Percentiles rank a stretch among this genome's conserved stretches.
phyloP scores from a whole-genome alignment of 2,113 vertebrate species.

The Tupaia chinensis region DNA sequence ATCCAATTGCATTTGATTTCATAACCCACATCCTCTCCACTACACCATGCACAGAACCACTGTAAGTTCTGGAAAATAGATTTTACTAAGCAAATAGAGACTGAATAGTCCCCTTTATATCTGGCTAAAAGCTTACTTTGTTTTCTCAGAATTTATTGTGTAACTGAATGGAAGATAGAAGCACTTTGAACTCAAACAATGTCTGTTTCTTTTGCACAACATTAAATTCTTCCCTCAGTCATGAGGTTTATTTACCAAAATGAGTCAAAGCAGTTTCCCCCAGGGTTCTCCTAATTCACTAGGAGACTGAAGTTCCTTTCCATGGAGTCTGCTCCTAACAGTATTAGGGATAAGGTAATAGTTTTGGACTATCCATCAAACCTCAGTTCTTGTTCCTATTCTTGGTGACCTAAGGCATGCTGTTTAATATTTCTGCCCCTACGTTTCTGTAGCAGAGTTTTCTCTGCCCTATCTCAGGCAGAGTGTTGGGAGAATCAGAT shows the following conservation, averaged over 20 bases:
- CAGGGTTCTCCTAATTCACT: neutral
- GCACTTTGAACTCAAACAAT: constrained; percentile 71
- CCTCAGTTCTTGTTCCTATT: neutral
- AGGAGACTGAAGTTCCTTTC: neutral
- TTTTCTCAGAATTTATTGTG: constrained; percentile 60
- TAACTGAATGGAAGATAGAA: constrained; percentile 45
- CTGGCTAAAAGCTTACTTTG: constrained; percentile 23
- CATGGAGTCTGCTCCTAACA: neutral
- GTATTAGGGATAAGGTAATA: neutral
- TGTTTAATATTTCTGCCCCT: neutral
- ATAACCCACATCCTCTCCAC: neutral
- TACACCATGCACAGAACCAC: neutral
- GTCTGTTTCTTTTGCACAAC: constrained; percentile 46
- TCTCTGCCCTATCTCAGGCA: neutral
- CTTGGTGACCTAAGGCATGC: neutral
- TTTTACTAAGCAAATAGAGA: constrained; percentile 28
- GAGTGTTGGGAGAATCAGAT: neutral
- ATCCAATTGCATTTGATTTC: neutral
- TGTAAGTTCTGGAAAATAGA: constrained; percentile 26
- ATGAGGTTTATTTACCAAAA: neutral
- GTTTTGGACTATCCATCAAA: neutral
- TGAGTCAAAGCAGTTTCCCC: neutral
- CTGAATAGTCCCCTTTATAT: neutral
- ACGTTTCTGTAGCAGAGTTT: neutral
- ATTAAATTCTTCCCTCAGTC: constrained; percentile 30